A percentile compares a stretch with the other conserved stretches of the same genome.
These are phyloP conservation scores for Solea solea DNA, from an alignment of 2,113 vertebrate species.

Conservation along the genomic window DNA sequence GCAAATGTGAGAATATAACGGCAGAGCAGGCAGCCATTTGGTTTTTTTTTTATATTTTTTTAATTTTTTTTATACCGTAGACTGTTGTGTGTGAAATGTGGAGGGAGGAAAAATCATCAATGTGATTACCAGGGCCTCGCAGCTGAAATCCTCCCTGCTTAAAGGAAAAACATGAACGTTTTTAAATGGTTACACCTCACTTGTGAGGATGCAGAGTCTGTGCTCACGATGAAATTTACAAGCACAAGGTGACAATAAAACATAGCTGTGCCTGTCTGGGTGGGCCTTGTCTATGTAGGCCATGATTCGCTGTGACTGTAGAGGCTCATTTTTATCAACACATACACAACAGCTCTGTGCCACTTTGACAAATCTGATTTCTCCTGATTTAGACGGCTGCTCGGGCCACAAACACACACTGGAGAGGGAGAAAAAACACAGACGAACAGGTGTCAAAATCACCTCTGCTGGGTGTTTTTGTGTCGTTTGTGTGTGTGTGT, in stretches of 20 bases:
- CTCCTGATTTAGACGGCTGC: constrained; percentile 61
- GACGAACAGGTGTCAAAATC: constrained; percentile 78
- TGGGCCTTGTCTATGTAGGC: constrained; percentile 74
- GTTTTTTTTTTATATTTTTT: neutral
- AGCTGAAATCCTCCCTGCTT: neutral
- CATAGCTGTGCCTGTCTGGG: constrained; percentile 56
- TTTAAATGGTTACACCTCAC: neutral
- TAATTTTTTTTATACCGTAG: constrained; percentile 13
- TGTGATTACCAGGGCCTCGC: constrained; percentile 14
- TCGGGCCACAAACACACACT: constrained; percentile 59
- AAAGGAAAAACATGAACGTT: neutral
- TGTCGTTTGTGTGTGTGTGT: neutral
- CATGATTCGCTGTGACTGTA: constrained; percentile 49
- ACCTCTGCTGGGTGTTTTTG: constrained; percentile 46
- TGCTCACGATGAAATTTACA: neutral
- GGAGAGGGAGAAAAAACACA: constrained; percentile 55
- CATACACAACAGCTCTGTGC: constrained; percentile 38
- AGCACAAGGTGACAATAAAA: constrained; percentile 30
- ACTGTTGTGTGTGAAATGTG: constrained; percentile 38
- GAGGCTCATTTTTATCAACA: constrained; percentile 19
- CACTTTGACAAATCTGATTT: constrained; percentile 62
- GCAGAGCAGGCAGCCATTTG: constrained; percentile 62
- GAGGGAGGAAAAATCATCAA: constrained; percentile 1
- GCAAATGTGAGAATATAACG: constrained; percentile 42
- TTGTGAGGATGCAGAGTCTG: constrained; percentile 17